Evolutionary conservation across 2,888 invertebrate species (phyloP), one percentile per base, ranked within the genome.

Genomic region (Melikaiella ostensackeni): DNA sequence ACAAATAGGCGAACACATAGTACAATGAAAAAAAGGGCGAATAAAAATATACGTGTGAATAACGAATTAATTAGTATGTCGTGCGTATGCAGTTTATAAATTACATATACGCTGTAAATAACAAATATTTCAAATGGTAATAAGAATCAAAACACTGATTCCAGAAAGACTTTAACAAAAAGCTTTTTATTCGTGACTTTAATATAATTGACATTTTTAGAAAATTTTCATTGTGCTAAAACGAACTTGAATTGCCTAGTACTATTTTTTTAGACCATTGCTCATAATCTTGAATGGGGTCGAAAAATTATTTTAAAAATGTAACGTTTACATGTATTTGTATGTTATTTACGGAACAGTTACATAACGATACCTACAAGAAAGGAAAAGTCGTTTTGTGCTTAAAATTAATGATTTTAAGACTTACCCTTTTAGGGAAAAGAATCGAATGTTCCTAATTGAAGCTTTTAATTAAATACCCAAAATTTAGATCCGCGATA

Each of bases 401-500:
- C 70, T 76, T 66, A 75, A 73, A 66, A 76, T 46, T 73, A 50
- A 50, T 57, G 59, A 57, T 46, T 35, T 76, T 42, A 62, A 63
- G 75, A 33, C 57, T 46, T 30, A 76, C 21, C 13, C 24, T 35
- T 21, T 63, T 13, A 46, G 61, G 76, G 42, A 76, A 35, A 30
- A 19, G 19, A 76, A 80, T 50, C 77, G 76, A 75, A 81, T 78
- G 80, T 81, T 80, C 80, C 81, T 81, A 80, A 76, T 77, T 62
- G 76, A 80, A 79, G 77, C 80, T 81, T 81, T 79, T 73, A 77
- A 80, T 77, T 61, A 77, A 74, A 77, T 59, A 59, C 24, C 13
- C 13, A 27, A 27, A 59, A 16, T 24, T 27, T 27, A 59, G 59
- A 16, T 19, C 21, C 30, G 70, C 70, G 70, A 30, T 50, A 70